Evolutionary conservation across 2,888 invertebrate genomes (phyloP), one percentile per base, ranked within the genome.

Genomic region (Drosophila stalkeri): DNA sequence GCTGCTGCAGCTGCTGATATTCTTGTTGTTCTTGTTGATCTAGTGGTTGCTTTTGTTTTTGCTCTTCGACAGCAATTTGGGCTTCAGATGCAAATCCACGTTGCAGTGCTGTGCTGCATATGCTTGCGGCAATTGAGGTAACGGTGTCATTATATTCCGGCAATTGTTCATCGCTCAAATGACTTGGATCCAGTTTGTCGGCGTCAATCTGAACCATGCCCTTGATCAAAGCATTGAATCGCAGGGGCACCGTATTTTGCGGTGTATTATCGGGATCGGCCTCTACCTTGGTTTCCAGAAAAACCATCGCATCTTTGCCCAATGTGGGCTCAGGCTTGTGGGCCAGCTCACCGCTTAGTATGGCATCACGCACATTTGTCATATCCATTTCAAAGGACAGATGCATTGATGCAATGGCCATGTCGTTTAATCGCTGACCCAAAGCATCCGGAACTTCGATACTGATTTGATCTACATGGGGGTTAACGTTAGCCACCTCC

Each of bases 331-430:
- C 11, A 2, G 23, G 6, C 16, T 8, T 16, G 4, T 20, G 14
- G 1, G 23, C 7, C 0, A 39, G n/a, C 0, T 72, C 64, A 5
- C 75, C 61, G 7, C 69, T 46, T 1, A 75, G 44, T 0, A 92
- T 62, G 0, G 88, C 90, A 43, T 90, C 83, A 1, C 75, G 79
- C 4, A 91, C 72, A 62, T 82, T 89, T 2, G 89, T 85, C 88
- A 91, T 88, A 23, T 92, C 83, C 91, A 91, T 90, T 51, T 92
- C 90, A 8, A 92, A 91, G 7, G 90, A 85, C 57, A 91, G 49
- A 16, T 92, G 78, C 91, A 91, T 90, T 1, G 91, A 91, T 1
- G 90, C 71, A 23, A 91, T 80, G 18, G 91, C 81, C 77, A 90
- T 75, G 1, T 89, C 77, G 23, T 74, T 71, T 0, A 91, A 70